Base-by-base conservation (phyloP, 1,140 invertebrate genomes). In the Brachystomella parvula region DNA sequence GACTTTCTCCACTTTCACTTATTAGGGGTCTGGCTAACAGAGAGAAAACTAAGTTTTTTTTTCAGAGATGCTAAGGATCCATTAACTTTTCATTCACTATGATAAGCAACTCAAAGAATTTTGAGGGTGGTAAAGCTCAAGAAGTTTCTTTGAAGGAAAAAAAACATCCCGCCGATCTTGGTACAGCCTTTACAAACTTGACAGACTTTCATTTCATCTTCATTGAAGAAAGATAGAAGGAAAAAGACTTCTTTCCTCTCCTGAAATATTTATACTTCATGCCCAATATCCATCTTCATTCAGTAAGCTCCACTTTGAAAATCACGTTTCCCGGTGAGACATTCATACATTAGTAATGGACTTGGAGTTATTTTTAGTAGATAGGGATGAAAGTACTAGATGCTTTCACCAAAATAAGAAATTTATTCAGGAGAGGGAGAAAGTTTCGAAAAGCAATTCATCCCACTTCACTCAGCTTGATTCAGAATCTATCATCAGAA, bases 311-410 rank as follows among this genome's bases (percentile, higher is more conserved):
- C 39, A n/a, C 39, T 53, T 53, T 24, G 3, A 53, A 53, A 53
- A 17, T 24, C 12, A 6, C 12, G 6, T 53, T 53, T 24, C 24
- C 21, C 35, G 35, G 35, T 53, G 49, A 26, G 49, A 53, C 49
- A 53, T 53, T 53, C 49, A 53, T 53, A 53, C 49, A 53, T 53
- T 53, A 53, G 49, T 53, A 53, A 53, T 53, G 49, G n/a, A n/a
- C n/a, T n/a, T n/a, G n/a, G n/a, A n/a, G n/a, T n/a, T n/a, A n/a
- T n/a, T 44, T 44, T 44, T n/a, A n/a, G 9, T n/a, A 12, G 39
- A 44, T 12, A 44, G 9, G n/a, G 9, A 44, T 44, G 9, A n/a
- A 9, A n/a, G n/a, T 9, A 44, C 39, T 12, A n/a, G n/a, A n/a
- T 9, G 9, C 39, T 44, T 44, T 44, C 39, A 12, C 39, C 39